A percentile compares a stretch with the other conserved stretches of the same genome.
Evolutionary conservation across 2,113 vertebrate species (phyloP).

Genomic region (Argyrosomus japonicus): DNA sequence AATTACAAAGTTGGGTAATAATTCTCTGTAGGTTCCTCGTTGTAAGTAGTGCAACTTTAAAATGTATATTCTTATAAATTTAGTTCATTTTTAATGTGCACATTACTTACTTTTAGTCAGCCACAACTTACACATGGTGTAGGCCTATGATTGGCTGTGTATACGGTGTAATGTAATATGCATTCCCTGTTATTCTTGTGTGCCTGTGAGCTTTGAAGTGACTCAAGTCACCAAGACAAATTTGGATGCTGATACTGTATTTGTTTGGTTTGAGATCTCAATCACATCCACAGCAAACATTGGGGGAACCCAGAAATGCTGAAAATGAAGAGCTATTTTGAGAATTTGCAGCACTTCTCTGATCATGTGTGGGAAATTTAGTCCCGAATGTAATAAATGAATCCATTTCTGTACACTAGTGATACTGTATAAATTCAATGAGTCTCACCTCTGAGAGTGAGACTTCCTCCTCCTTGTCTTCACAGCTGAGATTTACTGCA

Average conservation of each 20-base stretch:
- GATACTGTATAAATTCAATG: conserved; percentile 1
- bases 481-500: conserved; percentile 41
- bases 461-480: conserved; percentile 40
- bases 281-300: conserved; percentile 28
- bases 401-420: neutral
- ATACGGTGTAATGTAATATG: neutral
- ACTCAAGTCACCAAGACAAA: neutral
- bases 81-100: neutral
- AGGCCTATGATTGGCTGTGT: neutral
- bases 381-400: conserved; percentile 6
- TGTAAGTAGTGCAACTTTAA: neutral
- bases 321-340: neutral
- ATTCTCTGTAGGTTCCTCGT: neutral
- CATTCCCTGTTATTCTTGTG: neutral
- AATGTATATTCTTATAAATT: neutral
- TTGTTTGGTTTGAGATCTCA: conserved; percentile 46
- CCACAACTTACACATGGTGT: neutral
- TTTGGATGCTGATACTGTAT: conserved; percentile 12
- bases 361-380: conserved; percentile 16
- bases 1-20: neutral
- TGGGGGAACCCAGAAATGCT: neutral
- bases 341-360: conserved; percentile 24
- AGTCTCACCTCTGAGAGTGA: conserved; percentile 44
- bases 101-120: neutral
- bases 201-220: conserved; percentile 14